Evolutionary conservation across 2,113 vertebrate species (phyloP), one percentile per base, ranked within the genome.

Genomic region (Lampris megalopsis): DNA sequence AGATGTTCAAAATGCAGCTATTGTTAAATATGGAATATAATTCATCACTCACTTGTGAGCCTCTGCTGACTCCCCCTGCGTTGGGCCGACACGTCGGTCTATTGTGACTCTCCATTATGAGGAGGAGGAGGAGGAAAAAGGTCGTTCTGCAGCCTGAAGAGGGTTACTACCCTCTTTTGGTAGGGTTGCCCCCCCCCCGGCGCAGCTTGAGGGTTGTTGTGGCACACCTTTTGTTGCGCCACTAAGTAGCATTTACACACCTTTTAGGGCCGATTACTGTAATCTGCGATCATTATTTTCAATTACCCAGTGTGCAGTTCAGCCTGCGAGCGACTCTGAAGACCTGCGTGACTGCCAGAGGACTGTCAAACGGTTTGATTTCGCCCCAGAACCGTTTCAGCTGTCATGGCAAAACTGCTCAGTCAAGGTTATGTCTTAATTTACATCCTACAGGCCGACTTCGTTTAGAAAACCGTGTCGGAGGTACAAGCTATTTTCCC

Each of bases 11-110:
- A 85, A 58, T 59, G 41, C 1, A 10, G 53, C 72, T 85, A 41
- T 89, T 92, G 89, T 88, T 73, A 52, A 61, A 73, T 62, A 56
- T 81, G 79, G 86, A 87, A 89, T 86, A 77, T 82, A 82, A 87
- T 87, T 83, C 68, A 83, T 82, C 73, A 80, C 75, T 87, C 62
- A 68, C 64, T 56, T 53, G 68, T 75, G 67, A 60, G 71, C 83
- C 40, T 68, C 76, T 9, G 40, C 73, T 75, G 66, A 68, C 68
- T 57, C 75, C 80, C 24, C 70, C 3, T 42, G 24, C 62, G 75
- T 69, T 56, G 0, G 43, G 74, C 71, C 56, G 71, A 57, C 58
- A 73, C 49, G 68, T 54, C 81, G 76, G 63, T 63, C 80, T 72
- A 87, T 84, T 81, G 60, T 80, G 68, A 38, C 71, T 71, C 42